Conservation (phyloP, 2,797 vertebrate genomes). For the Eupleurogrammus muticus region DNA sequence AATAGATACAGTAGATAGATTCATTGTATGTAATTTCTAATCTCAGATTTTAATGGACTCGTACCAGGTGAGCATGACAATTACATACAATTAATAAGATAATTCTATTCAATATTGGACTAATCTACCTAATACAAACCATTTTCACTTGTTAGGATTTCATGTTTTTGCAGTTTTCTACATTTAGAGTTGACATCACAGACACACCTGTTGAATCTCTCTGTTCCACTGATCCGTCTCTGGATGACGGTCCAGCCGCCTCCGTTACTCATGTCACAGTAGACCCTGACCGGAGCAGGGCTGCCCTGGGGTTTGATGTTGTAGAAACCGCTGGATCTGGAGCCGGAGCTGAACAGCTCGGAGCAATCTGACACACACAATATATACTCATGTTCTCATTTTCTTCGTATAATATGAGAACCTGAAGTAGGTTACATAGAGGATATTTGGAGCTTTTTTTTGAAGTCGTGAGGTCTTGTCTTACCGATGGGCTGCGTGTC, state of each 20-base stretch:
- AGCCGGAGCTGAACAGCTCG: conserved; percentile 88
- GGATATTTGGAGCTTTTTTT: background rate
- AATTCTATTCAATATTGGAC: too few species aligned
- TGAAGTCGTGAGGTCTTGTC: background rate
- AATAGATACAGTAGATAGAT: background rate
- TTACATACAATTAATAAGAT: too few species aligned
- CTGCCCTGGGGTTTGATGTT: conserved; percentile 83
- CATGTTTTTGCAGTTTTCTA: background rate
- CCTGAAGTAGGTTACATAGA: background rate
- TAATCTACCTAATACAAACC: too few species aligned
- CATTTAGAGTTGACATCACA: background rate
- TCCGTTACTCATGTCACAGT: conserved; percentile 93
- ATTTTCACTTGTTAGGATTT: too few species aligned
- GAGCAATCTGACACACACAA: conserved; percentile 87
- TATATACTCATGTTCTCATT: background rate
- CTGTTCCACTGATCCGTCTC: conserved; percentile 87
- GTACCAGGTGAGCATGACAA: too few species aligned
- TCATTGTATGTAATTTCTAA: too few species aligned
- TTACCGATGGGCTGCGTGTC: conserved; percentile 66
- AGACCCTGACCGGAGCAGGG: conserved; percentile 78
- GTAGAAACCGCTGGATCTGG: conserved; percentile 87
- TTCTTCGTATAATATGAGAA: background rate
- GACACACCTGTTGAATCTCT: conserved; percentile 89
- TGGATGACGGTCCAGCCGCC: conserved; percentile 96
- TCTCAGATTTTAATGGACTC: too few species aligned